These are phyloP conservation scores for Ptilorrhoa leucosticta DNA, from an alignment of 2,113 vertebrate genomes.

Conservation along the genomic window DNA sequence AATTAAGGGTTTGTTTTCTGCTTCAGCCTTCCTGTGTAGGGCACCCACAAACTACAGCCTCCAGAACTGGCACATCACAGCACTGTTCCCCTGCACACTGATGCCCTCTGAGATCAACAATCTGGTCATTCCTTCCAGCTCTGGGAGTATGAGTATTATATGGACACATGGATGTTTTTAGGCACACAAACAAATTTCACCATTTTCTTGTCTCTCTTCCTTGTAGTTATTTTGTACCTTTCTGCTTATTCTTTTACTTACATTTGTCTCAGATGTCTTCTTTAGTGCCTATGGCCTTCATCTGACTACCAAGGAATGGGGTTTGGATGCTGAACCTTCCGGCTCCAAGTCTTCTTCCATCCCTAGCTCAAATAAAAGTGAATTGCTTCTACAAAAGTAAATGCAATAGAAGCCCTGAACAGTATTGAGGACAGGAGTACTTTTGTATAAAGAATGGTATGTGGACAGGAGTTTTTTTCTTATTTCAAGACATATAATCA, in stretches of 20 bases:
- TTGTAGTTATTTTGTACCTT: neutral
- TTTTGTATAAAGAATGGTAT: neutral
- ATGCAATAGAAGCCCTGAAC: neutral
- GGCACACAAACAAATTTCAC: neutral
- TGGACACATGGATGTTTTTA: neutral
- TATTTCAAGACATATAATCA: neutral
- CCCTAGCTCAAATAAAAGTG: neutral
- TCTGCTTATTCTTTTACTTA: neutral
- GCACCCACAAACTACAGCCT: neutral
- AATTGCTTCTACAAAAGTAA: neutral
- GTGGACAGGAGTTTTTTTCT: neutral
- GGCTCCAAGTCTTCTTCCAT: neutral
- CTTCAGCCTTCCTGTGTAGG: neutral
- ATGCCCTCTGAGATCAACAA: neutral
- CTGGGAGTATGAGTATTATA: neutral
- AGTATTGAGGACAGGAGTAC: neutral
- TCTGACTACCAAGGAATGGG: neutral
- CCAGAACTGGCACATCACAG: neutral
- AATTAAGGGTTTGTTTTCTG: neutral
- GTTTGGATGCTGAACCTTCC: neutral
- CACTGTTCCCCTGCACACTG: neutral
- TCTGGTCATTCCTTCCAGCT: neutral
- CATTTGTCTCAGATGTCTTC: neutral
- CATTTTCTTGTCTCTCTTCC: neutral
- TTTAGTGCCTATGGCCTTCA: neutral